phyloP scores from a whole-genome alignment of 2,113 vertebrate genomes.

The Xiphophorus hellerii region DNA sequence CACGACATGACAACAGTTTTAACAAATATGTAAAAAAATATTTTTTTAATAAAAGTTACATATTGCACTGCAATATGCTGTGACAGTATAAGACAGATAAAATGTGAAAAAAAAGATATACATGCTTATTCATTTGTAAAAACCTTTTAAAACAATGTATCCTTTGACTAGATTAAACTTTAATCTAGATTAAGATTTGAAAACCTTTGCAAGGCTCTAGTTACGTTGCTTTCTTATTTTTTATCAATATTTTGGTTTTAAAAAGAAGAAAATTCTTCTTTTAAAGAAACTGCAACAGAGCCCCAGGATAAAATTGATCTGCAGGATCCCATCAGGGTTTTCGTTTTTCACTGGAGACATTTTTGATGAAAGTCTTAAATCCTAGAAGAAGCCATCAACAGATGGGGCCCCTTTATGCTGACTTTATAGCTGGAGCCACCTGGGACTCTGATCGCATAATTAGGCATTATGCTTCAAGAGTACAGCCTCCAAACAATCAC shows the following conservation, averaged over 20 bases:
- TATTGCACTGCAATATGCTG: too few species aligned
- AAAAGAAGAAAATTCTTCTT: background rate
- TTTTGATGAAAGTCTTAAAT: slow-evolving; percentile 19
- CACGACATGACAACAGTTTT: too few species aligned
- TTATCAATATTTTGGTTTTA: background rate
- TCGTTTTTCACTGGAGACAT: slow-evolving; percentile 11
- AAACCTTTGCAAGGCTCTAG: too few species aligned
- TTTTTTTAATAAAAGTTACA: too few species aligned
- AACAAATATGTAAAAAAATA: too few species aligned
- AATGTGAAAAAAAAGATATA: too few species aligned
- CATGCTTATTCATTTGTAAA: too few species aligned
- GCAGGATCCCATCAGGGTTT: slow-evolving; percentile 14
- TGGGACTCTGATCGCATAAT: slow-evolving; percentile 9
- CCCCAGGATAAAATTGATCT: slow-evolving; percentile 36
- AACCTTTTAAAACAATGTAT: too few species aligned
- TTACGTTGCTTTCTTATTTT: too few species aligned
- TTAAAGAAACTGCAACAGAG: slow-evolving; percentile 9
- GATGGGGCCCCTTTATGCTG: slow-evolving; percentile 8
- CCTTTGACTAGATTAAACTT: too few species aligned
- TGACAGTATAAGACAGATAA: too few species aligned
- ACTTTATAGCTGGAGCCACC: slow-evolving; percentile 7
- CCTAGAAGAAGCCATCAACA: background rate
- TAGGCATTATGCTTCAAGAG: background rate
- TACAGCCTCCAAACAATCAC: slow-evolving; percentile 6
- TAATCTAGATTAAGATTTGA: too few species aligned